Evolutionary conservation across 2,113 vertebrate species (phyloP), one percentile per base, ranked within the genome.

Genomic region (Cavia aperea): DNA sequence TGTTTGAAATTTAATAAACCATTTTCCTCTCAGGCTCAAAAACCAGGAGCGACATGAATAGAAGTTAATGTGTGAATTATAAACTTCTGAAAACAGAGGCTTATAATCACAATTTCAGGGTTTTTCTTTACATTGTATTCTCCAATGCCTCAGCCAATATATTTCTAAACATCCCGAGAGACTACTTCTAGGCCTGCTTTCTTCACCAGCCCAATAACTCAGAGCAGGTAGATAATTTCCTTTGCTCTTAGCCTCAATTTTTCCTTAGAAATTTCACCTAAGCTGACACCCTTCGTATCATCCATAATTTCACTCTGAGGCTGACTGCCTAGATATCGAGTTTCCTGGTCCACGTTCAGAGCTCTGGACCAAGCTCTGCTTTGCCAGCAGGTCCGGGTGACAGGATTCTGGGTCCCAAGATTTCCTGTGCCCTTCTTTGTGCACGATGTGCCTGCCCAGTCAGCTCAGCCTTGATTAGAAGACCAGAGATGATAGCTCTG

Each of bases 1-100:
- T 63, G 81, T 95, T 97, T 96, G 95, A 92, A 94, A 96, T 88
- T 93, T 93, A 93, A 92, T 93, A 97, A 96, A 95, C 94, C 14
- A 92, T 94, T 92, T 91, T 95, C 72, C 65, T 97, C 86, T 93
- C 0, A 16, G 70, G 90, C 68, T 91, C 90, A 94, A 94, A 92
- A 0, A 92, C 84, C 90, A 95, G 86, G 66, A 96, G 88, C 93
- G 91, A 85, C 68, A 62, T 93, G 81, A 91, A 65, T 5, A 70
- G 62, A 86, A 93, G 49, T 90, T 96, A 95, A 96, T 85, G 85
- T 90, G 49, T 95, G 66, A 97, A 96, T 51, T 81, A 94, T 91
- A 95, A 88, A 85, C 94, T 96, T 96, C 85, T 0, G 4, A 88
- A 96, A 96, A 92, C 79, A 89, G 90, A 75, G 88, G 15, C 62